Evolutionary conservation across 2,797 vertebrate genomes (phyloP), one percentile per base, ranked within the genome.

Genomic region (Sebastolobus altivelis): DNA sequence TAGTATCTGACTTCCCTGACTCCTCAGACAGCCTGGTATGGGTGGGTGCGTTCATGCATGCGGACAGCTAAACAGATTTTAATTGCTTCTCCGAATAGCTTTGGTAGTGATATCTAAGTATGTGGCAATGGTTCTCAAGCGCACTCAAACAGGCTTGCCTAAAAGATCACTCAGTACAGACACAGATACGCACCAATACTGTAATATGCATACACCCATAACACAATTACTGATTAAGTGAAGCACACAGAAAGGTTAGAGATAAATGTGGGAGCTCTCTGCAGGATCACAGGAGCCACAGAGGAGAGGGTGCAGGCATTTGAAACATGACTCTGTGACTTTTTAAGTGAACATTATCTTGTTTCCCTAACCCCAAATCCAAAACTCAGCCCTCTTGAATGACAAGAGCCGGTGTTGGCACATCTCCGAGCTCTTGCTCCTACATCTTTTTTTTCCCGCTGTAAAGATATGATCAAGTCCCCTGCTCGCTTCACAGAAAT

Each of bases 61-160:
- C 89, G 75, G 88, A 80, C 82, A 89, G 92, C 89, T 94, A 92
- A 95, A 94, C 90, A 89, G 80, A 92, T 93, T 95, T 94, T 94
- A 95, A 95, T 95, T 94, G 92, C 92, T 82, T 87, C 93, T 94
- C 86, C 37, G 82, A 94, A 93, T 94, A 94, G 92, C 91, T 89
- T 92, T 83, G 84, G 87, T 89, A 85, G 89, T 90, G 89, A 94
- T 92, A 94, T 93, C 89, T 81, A 88, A 92, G 90, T 80, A 88
- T 91, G 89, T 90, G 89, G 77, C 88, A 88, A 78, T 90, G 84
- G 75, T 92, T 90, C 82, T 84, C 79, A 82, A 83, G 81, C 62
- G 56, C 80, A 84, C 80, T 87, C 70, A 72, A 87, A 80, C 81
- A 72, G 40, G 65, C 81, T 73, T 81, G 79, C 83, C 65, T 56